Evolutionary conservation across 2,113 vertebrate genomes (phyloP).

Genomic region (Elaphurus davidianus): DNA sequence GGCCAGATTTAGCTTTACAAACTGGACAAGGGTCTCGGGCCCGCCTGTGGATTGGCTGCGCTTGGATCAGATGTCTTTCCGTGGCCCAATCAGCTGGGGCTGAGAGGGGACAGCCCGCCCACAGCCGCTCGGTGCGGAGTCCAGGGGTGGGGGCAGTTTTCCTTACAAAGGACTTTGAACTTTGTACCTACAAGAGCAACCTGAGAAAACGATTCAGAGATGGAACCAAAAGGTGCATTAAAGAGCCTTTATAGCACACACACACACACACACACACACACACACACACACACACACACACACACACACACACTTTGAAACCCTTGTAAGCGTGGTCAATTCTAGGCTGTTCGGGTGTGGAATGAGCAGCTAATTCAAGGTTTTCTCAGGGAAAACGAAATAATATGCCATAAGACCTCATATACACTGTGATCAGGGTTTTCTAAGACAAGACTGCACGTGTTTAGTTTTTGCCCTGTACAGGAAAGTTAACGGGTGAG

Average conservation of each 20-base stretch:
- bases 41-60: not conserved
- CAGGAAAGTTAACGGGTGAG: not conserved
- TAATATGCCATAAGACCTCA: not conserved
- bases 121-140: not conserved
- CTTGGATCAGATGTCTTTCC: not conserved
- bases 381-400: not conserved
- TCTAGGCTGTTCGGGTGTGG: not conserved
- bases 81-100: not conserved
- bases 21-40: not conserved
- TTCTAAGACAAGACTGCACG: not conserved
- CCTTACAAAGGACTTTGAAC: not conserved
- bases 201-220: not conserved
- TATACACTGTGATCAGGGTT: not conserved
- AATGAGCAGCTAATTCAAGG: not conserved
- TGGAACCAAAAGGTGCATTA: not conserved
- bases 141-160: not conserved
- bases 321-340: not conserved
- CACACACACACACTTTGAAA: not conserved
- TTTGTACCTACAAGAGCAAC: not conserved
- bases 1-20: not conserved
- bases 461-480: not conserved
- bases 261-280: accelerated
- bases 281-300: not conserved
- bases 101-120: not conserved
- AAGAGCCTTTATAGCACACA: not conserved